Evolutionary conservation across 2,888 invertebrate genomes (phyloP).

Genomic region (Diabrotica balteata): DNA sequence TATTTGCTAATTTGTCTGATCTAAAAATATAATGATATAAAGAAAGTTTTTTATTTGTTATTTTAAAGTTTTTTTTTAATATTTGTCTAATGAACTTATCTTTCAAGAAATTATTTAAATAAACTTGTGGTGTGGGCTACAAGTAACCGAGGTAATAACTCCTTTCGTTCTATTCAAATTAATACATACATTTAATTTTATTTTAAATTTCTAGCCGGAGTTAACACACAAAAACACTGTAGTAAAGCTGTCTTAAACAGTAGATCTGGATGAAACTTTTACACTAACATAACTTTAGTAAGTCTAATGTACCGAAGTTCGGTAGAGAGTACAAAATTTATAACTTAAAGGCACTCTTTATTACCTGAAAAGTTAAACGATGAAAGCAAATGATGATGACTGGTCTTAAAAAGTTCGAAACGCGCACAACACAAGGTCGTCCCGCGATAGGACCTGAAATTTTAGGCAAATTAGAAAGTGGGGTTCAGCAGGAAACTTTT

Average conservation of each 20-base stretch:
- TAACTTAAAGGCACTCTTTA: constrained; percentile 29
- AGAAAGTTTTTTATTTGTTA: no score
- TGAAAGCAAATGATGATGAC: constrained; percentile 31
- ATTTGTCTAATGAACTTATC: no score
- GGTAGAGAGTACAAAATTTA: constrained; percentile 30
- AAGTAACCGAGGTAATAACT: no score
- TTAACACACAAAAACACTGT: not conserved
- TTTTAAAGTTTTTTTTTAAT: no score
- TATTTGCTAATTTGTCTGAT: no score
- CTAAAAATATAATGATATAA: no score
- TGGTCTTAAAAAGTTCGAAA: constrained; percentile 23
- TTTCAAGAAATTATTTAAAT: no score
- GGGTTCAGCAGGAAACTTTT: no score
- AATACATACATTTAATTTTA: no score
- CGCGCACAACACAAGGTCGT: not conserved
- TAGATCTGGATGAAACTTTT: constrained; percentile 3
- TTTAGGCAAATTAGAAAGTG: not conserved
- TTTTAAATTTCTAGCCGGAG: no score
- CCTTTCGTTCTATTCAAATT: no score
- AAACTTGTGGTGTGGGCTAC: no score
- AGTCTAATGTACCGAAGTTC: constrained; percentile 36
- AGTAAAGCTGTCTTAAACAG: not conserved
- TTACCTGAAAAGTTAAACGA: constrained; percentile 33
- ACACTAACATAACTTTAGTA: constrained; percentile 20
- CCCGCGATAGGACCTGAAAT: not conserved